These are phyloP conservation scores for Falco biarmicus DNA, from an alignment of 2,797 vertebrate species.

Conservation along the genomic window DNA sequence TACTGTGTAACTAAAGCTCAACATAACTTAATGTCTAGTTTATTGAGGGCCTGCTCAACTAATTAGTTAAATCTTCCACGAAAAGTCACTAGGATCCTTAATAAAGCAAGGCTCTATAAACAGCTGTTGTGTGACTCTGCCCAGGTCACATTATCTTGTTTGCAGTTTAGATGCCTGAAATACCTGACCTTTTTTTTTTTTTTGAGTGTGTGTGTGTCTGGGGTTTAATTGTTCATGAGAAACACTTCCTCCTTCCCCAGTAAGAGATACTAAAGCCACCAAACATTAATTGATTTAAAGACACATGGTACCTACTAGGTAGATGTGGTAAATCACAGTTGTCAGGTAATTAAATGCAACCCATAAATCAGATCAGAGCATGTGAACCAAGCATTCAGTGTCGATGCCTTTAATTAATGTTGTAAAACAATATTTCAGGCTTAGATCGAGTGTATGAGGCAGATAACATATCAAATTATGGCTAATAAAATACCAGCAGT, in stretches of 20 bases:
- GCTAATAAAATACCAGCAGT: slow-evolving; percentile 22
- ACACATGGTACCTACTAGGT: slow-evolving; percentile 1
- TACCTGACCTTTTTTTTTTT: neutral
- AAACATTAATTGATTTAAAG: neutral
- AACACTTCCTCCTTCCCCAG: neutral
- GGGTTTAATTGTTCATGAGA: neutral
- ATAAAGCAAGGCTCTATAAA: neutral
- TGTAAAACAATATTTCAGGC: slow-evolving; percentile 55
- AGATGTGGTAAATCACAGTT: slow-evolving; percentile 31
- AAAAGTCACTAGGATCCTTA: slow-evolving; percentile 27
- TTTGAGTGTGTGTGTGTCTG: neutral
- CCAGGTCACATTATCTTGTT: slow-evolving; percentile 65
- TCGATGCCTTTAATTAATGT: slow-evolving; percentile 26
- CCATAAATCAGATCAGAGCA: neutral
- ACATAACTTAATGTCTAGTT: slow-evolving; percentile 26
- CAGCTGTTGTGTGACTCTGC: slow-evolving; percentile 55
- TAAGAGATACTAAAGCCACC: neutral
- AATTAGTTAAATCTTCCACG: slow-evolving; percentile 53
- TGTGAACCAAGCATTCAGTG: neutral
- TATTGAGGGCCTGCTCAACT: slow-evolving; percentile 9
- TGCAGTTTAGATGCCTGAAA: slow-evolving; percentile 60
- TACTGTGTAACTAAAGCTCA: slow-evolving; percentile 33
- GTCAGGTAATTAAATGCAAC: slow-evolving; percentile 22
- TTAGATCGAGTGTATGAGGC: neutral
- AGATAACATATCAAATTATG: neutral